Evolutionary conservation across 2,888 invertebrate genomes (phyloP).

Genomic region (Agrochola litura): DNA sequence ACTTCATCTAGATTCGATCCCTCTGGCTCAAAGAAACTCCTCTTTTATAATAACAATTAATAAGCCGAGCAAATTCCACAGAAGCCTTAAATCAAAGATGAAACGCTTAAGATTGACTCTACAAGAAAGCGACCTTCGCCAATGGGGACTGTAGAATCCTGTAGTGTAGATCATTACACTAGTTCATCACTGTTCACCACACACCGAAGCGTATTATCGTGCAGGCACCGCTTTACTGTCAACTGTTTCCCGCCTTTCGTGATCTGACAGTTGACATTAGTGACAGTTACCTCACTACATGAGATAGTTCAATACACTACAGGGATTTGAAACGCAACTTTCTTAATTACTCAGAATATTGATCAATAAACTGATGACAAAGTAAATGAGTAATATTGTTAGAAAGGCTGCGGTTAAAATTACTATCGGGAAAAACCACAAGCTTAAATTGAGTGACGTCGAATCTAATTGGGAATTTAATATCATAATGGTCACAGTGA

Average conservation of each 20-base stretch:
- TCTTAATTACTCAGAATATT: constrained; percentile 14
- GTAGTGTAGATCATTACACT: background rate
- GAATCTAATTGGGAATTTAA: background rate
- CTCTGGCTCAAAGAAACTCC: too few relatives aligned
- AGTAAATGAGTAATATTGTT: constrained; percentile 14
- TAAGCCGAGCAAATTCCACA: background rate
- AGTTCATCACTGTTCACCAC: background rate
- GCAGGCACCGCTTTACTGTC: background rate
- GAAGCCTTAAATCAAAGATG: background rate
- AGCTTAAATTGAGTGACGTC: background rate
- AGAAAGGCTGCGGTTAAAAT: background rate
- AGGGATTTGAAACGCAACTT: background rate
- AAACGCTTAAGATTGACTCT: background rate
- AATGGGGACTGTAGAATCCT: background rate
- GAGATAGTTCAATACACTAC: background rate
- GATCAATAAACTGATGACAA: background rate
- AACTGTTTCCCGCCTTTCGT: background rate
- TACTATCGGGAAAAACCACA: constrained; percentile 14
- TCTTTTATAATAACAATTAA: too few relatives aligned
- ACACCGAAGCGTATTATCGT: background rate
- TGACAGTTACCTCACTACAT: background rate
- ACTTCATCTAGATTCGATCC: background rate
- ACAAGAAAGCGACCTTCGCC: background rate
- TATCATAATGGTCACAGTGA: background rate
- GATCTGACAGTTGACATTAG: background rate